These are phyloP conservation scores for Anolis sagrei DNA, from an alignment of 2,113 vertebrate species.

Conservation along the genomic window DNA sequence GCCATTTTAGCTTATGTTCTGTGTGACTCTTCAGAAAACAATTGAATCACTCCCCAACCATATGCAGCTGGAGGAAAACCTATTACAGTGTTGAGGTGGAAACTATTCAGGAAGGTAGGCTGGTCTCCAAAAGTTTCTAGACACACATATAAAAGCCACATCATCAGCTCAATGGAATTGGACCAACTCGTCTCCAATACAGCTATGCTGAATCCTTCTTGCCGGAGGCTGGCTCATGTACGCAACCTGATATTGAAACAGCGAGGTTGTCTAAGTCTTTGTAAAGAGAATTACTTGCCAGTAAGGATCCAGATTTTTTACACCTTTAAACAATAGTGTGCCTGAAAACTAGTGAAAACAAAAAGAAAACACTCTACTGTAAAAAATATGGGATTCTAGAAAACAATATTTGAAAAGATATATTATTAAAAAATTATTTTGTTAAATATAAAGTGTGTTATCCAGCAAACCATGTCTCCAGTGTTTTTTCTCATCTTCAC, in stretches of 20 bases:
- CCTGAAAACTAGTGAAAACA: conserved; percentile 92
- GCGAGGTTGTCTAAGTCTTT: conserved; percentile 38
- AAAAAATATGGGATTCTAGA: conserved; percentile 75
- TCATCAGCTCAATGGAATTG: fast-evolving
- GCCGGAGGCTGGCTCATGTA: conserved; percentile 11
- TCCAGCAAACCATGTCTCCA: conserved; percentile 75
- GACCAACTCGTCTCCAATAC: background rate
- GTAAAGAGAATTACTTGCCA: conserved; percentile 76
- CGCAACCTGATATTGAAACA: conserved; percentile 49
- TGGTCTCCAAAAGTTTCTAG: background rate
- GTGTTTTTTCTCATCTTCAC: conserved; percentile 70
- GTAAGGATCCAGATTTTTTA: conserved; percentile 66
- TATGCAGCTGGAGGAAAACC: background rate
- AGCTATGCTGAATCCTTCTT: fast-evolving
- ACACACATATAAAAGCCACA: background rate
- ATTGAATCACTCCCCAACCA: background rate
- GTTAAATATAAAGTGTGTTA: conserved; percentile 95
- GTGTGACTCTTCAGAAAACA: background rate
- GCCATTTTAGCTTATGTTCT: background rate
- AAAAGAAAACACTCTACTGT: conserved; percentile 77
- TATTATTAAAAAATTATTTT: conserved; percentile 97
- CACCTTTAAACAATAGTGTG: conserved; percentile 89
- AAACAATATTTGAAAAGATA: conserved; percentile 83
- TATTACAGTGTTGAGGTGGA: background rate
- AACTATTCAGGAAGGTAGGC: background rate